phyloP scores from a whole-genome alignment of 1,140 invertebrate species.

The Andricus grossulariae region DNA sequence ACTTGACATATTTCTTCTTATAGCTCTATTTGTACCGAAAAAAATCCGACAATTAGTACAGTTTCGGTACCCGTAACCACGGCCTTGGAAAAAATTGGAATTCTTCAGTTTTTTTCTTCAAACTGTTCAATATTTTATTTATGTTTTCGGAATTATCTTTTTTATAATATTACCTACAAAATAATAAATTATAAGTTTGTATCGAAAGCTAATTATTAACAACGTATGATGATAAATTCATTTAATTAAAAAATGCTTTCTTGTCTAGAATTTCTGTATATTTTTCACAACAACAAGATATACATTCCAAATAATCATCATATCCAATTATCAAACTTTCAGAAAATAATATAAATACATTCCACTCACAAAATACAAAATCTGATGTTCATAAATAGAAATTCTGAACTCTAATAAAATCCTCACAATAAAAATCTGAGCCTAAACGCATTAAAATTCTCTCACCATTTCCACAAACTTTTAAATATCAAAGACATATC shows the following conservation, averaged over 20 bases:
- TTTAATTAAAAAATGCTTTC: not conserved
- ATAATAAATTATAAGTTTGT: too few species aligned
- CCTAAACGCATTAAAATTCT: not conserved
- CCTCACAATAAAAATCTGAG: not conserved
- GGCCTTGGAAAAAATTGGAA: too few species aligned
- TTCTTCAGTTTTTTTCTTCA: too few species aligned
- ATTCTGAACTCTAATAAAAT: not conserved
- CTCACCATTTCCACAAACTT: not conserved
- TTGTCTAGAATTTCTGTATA: not conserved
- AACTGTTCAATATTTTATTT: too few species aligned
- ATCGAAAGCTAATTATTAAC: too few species aligned
- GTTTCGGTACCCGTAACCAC: too few species aligned
- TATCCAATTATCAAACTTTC: not conserved
- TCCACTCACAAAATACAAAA: not conserved
- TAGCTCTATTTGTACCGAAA: too few species aligned
- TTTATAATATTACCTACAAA: too few species aligned
- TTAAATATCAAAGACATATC: not conserved
- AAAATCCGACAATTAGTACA: too few species aligned
- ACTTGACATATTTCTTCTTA: too few species aligned
- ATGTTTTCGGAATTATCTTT: too few species aligned
- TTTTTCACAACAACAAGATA: not conserved
- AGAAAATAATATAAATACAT: conserved; percentile 25
- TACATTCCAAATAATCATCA: not conserved
- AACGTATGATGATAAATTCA: too few species aligned
- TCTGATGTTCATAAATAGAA: not conserved